Conservation (phyloP, 2,888 invertebrate species). For the Pristionchus fissidentatus region DNA sequence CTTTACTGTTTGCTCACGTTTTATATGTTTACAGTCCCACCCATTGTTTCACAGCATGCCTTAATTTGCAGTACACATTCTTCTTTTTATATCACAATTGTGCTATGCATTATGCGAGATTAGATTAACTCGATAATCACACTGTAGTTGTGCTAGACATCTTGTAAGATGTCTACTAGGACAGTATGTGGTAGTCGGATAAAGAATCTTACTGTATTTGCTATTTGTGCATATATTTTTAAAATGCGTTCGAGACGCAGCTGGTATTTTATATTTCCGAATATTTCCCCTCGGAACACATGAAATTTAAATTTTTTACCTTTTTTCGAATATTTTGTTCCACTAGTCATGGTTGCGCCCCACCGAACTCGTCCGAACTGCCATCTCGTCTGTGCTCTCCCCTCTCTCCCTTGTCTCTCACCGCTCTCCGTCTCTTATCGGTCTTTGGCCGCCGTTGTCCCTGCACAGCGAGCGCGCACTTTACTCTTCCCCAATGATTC, state of each 20-base stretch:
- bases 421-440: constrained; percentile 45
- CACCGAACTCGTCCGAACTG: constrained; percentile 11
- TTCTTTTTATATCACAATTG: background rate
- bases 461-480: background rate
- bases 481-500: constrained; percentile 13
- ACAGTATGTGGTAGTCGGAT: background rate
- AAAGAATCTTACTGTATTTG: constrained; percentile 17
- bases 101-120: background rate
- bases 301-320: background rate
- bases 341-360: constrained; percentile 38
- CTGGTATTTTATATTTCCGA: background rate
- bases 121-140: background rate
- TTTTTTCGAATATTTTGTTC: constrained; percentile 20
- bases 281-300: background rate
- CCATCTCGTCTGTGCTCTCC: background rate
- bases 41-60: background rate
- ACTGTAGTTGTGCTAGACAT: background rate
- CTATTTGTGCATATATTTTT: background rate
- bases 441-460: constrained; percentile 49
- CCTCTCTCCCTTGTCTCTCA: constrained; percentile 31
- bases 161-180: background rate
- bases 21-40: background rate
- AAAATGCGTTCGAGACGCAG: constrained; percentile 4
- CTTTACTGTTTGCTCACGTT: constrained; percentile 10
- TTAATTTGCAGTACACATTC: constrained; percentile 6